These are phyloP conservation scores for Fabriciana adippe DNA, from an alignment of 2,888 invertebrate species.

Conservation along the genomic window DNA sequence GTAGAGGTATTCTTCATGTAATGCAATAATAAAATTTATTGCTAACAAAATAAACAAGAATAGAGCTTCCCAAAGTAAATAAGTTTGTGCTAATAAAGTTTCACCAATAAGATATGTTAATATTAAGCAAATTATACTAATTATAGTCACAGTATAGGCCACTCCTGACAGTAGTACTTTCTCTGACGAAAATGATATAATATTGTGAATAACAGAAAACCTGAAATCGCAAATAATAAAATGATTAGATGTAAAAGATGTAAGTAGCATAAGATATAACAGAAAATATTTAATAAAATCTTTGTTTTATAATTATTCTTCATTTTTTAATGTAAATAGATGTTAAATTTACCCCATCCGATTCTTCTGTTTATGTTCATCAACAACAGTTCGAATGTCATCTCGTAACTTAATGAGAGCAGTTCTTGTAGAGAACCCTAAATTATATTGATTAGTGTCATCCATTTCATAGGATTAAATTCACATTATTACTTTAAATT, in stretches of 20 bases:
- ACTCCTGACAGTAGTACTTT: slow-evolving; percentile 73
- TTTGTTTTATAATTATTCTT: no score
- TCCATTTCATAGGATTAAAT: slow-evolving; percentile 53
- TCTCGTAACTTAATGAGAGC: slow-evolving; percentile 87
- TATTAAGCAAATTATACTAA: slow-evolving; percentile 68
- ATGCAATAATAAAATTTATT: slow-evolving; percentile 71
- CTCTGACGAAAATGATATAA: slow-evolving; percentile 76
- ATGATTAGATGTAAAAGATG: slow-evolving; percentile 5
- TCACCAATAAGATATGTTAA: slow-evolving; percentile 69
- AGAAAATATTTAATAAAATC: no score
- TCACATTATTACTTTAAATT: slow-evolving; percentile 31
- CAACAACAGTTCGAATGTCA: slow-evolving; percentile 85
- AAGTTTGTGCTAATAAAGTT: slow-evolving; percentile 66
- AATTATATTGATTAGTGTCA: slow-evolving; percentile 56
- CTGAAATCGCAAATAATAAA: slow-evolving; percentile 54
- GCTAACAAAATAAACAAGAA: slow-evolving; percentile 69
- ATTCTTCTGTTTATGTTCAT: slow-evolving; percentile 84
- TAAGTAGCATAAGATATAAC: neutral
- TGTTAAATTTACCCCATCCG: slow-evolving; percentile 56
- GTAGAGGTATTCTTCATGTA: slow-evolving; percentile 74
- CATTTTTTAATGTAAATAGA: no score
- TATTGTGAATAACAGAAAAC: slow-evolving; percentile 57
- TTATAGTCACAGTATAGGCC: slow-evolving; percentile 69
- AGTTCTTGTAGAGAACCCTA: slow-evolving; percentile 85
- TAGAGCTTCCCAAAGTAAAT: slow-evolving; percentile 71